phyloP scores from a whole-genome alignment of 2,797 vertebrate genomes.

The Peromyscus attwateri region DNA sequence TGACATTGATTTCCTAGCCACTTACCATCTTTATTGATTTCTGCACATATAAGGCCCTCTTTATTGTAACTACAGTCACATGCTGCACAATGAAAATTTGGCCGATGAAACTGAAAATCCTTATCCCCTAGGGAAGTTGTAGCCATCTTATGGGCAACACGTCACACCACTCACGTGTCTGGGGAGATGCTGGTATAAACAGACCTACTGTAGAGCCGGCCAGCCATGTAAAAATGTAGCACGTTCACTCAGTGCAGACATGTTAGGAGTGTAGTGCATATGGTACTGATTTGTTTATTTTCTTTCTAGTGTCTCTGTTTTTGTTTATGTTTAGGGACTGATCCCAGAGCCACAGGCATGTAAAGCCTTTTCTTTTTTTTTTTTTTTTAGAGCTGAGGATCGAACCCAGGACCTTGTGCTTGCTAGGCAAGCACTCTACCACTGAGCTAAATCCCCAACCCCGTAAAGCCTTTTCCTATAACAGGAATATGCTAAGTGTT shows the following conservation, averaged over 20 bases:
- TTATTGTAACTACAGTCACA: background rate
- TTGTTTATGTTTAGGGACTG: background rate
- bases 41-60: background rate
- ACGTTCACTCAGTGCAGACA: background rate
- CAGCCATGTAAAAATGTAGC: background rate
- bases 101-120: background rate
- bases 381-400: no score
- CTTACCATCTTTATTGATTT: background rate
- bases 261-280: background rate
- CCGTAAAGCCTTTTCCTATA: background rate
- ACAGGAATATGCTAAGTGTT: background rate
- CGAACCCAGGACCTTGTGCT: no score
- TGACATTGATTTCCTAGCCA: background rate
- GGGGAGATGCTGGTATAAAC: background rate
- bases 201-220: background rate
- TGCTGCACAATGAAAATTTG: background rate
- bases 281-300: background rate
- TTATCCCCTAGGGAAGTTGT: background rate
- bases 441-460: no score
- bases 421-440: no score
- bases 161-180: background rate
- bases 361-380: background rate
- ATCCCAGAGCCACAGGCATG: background rate
- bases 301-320: background rate
- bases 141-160: background rate